phyloP scores from a whole-genome alignment of 2,888 invertebrate species.

The Stenoptilia bipunctidactyla region DNA sequence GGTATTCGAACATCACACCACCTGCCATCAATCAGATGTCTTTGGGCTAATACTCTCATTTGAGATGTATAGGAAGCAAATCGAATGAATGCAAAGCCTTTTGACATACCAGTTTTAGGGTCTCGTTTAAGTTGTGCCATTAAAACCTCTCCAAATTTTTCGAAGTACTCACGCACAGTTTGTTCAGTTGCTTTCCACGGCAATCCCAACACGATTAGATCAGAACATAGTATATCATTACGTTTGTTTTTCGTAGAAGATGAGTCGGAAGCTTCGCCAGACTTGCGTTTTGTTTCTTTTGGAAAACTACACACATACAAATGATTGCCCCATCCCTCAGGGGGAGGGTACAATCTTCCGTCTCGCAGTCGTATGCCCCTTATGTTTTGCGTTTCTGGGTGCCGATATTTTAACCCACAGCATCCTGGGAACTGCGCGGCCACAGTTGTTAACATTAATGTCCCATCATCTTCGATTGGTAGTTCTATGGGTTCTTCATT shows the following conservation, averaged over 20 bases:
- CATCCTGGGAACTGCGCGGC: slow-evolving; percentile 97
- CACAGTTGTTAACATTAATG: slow-evolving; percentile 91
- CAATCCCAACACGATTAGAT: slow-evolving; percentile 97
- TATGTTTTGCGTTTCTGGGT: slow-evolving; percentile 91
- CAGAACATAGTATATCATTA: slow-evolving; percentile 94
- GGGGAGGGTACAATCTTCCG: slow-evolving; percentile 91
- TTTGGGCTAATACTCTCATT: slow-evolving; percentile 91
- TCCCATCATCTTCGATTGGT: slow-evolving; percentile 95
- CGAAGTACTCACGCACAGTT: slow-evolving; percentile 95
- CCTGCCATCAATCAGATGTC: slow-evolving; percentile 97
- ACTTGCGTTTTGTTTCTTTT: slow-evolving; percentile 95
- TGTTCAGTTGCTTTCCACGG: slow-evolving; percentile 99
- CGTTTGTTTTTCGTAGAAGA: slow-evolving; percentile 93
- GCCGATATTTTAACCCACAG: slow-evolving; percentile 96
- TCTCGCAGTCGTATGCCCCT: slow-evolving; percentile 93
- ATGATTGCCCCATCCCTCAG: slow-evolving; percentile 86
- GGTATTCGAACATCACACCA: slow-evolving; percentile 99
- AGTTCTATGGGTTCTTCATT: slow-evolving; percentile 97
- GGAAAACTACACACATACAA: slow-evolving; percentile 87
- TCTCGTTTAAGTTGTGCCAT: slow-evolving; percentile 98
- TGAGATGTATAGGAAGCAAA: slow-evolving; percentile 96
- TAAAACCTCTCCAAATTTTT: slow-evolving; percentile 95
- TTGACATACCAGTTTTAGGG: slow-evolving; percentile 91
- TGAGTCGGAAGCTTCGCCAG: slow-evolving; percentile 88
- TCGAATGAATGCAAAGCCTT: slow-evolving; percentile 98